Evolutionary conservation across 1,140 invertebrate genomes (phyloP).

Genomic region (Drosophila mauritiana): DNA sequence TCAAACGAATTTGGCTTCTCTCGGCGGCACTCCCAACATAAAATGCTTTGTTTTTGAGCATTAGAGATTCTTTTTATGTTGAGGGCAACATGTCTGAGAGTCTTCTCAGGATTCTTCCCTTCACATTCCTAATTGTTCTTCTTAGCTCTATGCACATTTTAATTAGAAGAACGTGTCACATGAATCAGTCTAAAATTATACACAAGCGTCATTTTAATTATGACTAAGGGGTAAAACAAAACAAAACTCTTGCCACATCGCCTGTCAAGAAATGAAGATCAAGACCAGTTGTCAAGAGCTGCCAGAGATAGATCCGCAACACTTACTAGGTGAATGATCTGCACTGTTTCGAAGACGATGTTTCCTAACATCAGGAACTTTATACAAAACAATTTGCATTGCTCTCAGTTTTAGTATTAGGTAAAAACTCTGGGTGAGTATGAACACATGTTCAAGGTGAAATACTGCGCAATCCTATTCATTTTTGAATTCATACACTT

Average conservation of each 20-base stretch:
- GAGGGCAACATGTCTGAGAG: slow-evolving; percentile 10
- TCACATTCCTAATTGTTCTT: slow-evolving; percentile 40
- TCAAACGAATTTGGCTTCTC: slow-evolving; percentile 8
- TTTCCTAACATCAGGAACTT: not conserved
- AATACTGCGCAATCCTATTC: too few species aligned
- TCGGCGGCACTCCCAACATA: slow-evolving; percentile 27
- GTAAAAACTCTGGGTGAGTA: too few species aligned
- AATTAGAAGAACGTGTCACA: slow-evolving; percentile 66
- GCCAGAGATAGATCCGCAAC: slow-evolving; percentile 25
- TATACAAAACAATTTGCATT: too few species aligned
- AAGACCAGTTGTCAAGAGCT: slow-evolving; percentile 24
- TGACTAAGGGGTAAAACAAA: slow-evolving; percentile 56
- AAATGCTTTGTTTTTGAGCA: slow-evolving; percentile 29
- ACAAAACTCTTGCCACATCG: slow-evolving; percentile 60
- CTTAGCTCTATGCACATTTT: slow-evolving; percentile 53
- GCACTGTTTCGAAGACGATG: not conserved
- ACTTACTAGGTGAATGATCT: slow-evolving; percentile 23
- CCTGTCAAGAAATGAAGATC: slow-evolving; percentile 55
- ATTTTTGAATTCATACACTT: too few species aligned
- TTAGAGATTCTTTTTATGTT: slow-evolving; percentile 11
- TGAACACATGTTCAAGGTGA: too few species aligned
- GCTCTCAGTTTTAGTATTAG: too few species aligned
- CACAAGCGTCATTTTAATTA: slow-evolving; percentile 68
- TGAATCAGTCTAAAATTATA: slow-evolving; percentile 70
- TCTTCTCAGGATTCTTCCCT: slow-evolving; percentile 26